Evolutionary conservation across 2,113 vertebrate genomes (phyloP).

Genomic region (Phocoena sinus): DNA sequence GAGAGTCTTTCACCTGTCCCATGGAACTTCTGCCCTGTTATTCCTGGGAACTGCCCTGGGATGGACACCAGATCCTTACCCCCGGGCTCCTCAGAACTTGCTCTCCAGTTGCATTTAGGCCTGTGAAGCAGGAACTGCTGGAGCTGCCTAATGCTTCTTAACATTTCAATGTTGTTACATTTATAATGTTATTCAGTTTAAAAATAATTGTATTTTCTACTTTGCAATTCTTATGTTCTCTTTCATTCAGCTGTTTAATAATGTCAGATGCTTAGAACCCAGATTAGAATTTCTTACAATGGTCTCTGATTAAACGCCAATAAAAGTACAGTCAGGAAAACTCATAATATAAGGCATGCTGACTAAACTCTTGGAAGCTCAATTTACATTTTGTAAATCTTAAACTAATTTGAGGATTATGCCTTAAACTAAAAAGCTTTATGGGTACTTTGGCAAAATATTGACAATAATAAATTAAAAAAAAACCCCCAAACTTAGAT

Average conservation of each 20-base stretch:
- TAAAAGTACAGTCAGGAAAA: conserved; percentile 67
- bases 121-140: neutral
- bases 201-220: conserved; percentile 71
- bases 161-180: conserved; percentile 42
- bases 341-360: conserved; percentile 59
- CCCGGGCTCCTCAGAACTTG: neutral
- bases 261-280: conserved; percentile 70
- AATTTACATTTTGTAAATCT: conserved; percentile 59
- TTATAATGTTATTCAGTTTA: conserved; percentile 69
- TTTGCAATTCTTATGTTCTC: conserved; percentile 57
- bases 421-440: conserved; percentile 55
- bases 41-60: neutral
- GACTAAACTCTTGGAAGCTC: conserved; percentile 60
- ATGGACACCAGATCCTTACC: neutral
- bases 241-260: conserved; percentile 73
- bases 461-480: neutral
- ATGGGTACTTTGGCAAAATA: conserved; percentile 54
- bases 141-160: conserved; percentile 41
- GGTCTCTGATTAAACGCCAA: conserved; percentile 70
- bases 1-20: neutral
- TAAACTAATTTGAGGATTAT: conserved; percentile 65
- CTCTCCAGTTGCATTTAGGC: conserved; percentile 10
- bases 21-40: neutral
- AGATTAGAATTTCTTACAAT: conserved; percentile 73
- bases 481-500: neutral